Conservation (phyloP, 2,888 invertebrate species). For the Sturmia bella region DNA sequence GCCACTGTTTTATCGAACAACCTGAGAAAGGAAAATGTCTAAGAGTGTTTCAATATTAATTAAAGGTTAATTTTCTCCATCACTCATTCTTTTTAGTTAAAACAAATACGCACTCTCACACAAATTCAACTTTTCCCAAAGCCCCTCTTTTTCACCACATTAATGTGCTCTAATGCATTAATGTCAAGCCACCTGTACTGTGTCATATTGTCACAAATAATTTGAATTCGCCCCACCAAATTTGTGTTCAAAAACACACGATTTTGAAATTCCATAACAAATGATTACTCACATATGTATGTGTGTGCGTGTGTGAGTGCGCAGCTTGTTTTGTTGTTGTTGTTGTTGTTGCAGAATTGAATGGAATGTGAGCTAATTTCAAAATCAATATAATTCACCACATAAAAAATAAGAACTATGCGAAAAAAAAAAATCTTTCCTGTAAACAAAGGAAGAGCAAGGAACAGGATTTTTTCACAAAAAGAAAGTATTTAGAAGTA, state of each 20-base stretch:
- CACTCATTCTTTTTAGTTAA: neutral
- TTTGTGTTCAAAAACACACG: conserved; percentile 2
- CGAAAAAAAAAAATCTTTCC: neutral
- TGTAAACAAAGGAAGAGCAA: neutral
- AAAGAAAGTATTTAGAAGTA: too few species aligned
- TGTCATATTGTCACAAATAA: conserved; percentile 33
- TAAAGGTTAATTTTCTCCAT: too few species aligned
- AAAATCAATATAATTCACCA: conserved; percentile 69
- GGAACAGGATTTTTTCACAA: too few species aligned
- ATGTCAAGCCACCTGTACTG: conserved; percentile 38
- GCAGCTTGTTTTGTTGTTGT: too few species aligned
- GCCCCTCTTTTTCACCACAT: neutral
- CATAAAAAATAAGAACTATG: conserved; percentile 23
- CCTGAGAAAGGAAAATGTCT: too few species aligned
- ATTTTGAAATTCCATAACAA: conserved; percentile 39
- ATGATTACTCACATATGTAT: conserved; percentile 6
- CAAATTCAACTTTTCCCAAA: neutral
- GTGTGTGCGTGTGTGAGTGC: conserved; percentile 6
- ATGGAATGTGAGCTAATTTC: conserved; percentile 62
- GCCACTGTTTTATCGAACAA: too few species aligned
- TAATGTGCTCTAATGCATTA: conserved; percentile 23
- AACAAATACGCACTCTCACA: neutral
- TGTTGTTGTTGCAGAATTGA: conserved; percentile 49
- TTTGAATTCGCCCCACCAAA: conserved; percentile 7
- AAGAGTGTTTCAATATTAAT: too few species aligned